Conservation (phyloP, 2,797 vertebrate genomes). For the Malurus leucopterus region DNA sequence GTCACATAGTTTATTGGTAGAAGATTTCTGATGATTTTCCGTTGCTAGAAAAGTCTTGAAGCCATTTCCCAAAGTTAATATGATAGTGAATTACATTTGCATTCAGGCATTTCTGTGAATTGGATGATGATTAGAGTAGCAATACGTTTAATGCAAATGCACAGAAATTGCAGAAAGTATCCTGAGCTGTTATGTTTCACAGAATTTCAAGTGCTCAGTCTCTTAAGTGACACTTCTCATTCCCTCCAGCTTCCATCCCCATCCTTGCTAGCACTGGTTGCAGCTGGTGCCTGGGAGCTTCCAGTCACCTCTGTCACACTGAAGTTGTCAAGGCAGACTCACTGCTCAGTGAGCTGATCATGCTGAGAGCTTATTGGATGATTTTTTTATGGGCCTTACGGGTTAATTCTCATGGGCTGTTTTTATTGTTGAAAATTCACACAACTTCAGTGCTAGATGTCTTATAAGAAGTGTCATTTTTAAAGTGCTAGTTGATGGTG, state of each 20-base stretch:
- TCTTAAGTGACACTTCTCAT: conserved; percentile 31
- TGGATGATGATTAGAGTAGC: conserved; percentile 12
- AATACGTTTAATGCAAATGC: neutral
- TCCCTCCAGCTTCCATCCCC: conserved; percentile 25
- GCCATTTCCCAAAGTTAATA: conserved; percentile 9
- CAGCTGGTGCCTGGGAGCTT: conserved; percentile 30
- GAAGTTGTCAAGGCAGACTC: neutral
- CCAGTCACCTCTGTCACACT: neutral
- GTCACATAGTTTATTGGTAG: neutral
- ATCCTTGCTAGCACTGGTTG: conserved; percentile 7
- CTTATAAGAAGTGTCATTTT: neutral
- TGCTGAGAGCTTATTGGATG: neutral
- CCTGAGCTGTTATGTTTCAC: neutral
- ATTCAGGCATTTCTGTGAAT: conserved; percentile 23
- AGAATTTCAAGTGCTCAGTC: conserved; percentile 15
- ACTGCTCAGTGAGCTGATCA: neutral
- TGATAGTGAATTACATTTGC: neutral
- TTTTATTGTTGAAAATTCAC: neutral
- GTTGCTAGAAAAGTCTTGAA: neutral
- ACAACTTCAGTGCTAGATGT: neutral
- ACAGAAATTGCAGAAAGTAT: neutral
- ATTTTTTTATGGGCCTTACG: neutral
- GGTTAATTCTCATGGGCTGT: neutral
- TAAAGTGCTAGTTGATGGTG: neutral
- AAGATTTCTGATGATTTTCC: conserved; percentile 5